These are phyloP conservation scores for Lanistes nyassanus DNA, from an alignment of 1,140 invertebrate genomes.

Conservation along the genomic window DNA sequence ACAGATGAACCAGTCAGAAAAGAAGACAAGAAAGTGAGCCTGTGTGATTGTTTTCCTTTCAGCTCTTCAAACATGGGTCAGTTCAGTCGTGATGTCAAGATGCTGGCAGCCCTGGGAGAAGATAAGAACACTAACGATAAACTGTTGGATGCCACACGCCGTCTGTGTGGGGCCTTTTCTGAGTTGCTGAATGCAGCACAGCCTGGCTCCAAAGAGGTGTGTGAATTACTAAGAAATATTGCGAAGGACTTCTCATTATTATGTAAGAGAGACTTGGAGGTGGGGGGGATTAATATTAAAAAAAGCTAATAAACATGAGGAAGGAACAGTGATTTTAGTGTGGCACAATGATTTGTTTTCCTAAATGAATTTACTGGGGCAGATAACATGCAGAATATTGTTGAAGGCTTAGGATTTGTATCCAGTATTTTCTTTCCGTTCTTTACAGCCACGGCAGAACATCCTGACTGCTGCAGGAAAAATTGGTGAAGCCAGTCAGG, in stretches of 20 bases:
- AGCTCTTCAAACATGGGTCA: conserved; percentile 92
- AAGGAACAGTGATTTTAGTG: too few relatives aligned
- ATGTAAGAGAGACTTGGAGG: too few relatives aligned
- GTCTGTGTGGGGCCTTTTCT: conserved; percentile 92
- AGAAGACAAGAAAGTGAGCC: background rate
- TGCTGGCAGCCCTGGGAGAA: conserved; percentile 93
- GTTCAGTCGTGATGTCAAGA: conserved; percentile 93
- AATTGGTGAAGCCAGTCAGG: conserved; percentile 94
- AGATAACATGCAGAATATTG: too few relatives aligned
- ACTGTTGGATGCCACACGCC: conserved; percentile 90
- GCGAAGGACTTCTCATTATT: too few relatives aligned
- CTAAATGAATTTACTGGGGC: too few relatives aligned
- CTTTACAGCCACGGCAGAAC: conserved; percentile 83
- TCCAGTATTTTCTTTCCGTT: background rate
- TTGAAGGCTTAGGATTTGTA: too few relatives aligned
- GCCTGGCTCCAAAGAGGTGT: conserved; percentile 88
- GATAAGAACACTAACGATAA: conserved; percentile 86
- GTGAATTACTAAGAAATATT: too few relatives aligned
- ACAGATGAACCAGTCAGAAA: too few relatives aligned
- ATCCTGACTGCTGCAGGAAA: conserved; percentile 92
- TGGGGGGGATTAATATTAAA: too few relatives aligned
- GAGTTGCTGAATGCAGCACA: conserved; percentile 94
- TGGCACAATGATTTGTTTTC: too few relatives aligned
- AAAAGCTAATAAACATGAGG: too few relatives aligned
- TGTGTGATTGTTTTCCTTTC: conserved; percentile 15